Base-by-base conservation (phyloP, 2,797 vertebrate species). In the Buceros bicornis region DNA sequence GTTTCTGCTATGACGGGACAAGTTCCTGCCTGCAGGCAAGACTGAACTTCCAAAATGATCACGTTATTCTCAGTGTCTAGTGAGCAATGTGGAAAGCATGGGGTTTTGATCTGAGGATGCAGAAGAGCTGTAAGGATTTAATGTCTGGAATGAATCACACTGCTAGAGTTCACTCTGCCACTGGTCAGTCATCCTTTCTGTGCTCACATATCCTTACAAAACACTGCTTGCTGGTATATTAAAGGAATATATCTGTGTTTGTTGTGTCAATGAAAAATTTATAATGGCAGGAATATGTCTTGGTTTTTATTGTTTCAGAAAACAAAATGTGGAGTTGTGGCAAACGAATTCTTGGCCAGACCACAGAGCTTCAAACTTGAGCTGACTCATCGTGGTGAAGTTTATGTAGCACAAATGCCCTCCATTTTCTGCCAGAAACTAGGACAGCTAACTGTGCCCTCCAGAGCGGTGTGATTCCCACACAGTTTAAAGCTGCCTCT, bases 31-130 rank as follows among this genome's bases (percentile, higher is more conserved):
- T 95, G 85, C 58, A 92, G 96, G 90, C 18, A 0, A 96, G 89
- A 90, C 86, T 93, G 78, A 96, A 91, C 78, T 91, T 97, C 90
- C 79, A 83, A 84, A 81, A 95, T 60, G 82, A 91, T 93, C 66
- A 31, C 95, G 81, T 91, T 96, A 82, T 82, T 89, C 73, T 76
- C 12, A 0, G 40, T 84, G 64, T 95, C 90, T 95, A 67, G 85
- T 89, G 91, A 97, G 85, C 74, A 96, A 47, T 84, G 76, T 33
- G 66, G 77, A 97, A 96, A 82, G 64, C 72, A 61, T 31, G 62
- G 54, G 71, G 56, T 48, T 95, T 93, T 94, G 80, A 95, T 87
- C 29, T 51, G 66, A 96, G 78, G 71, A 82, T 92, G 54, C 35
- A 45, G 56, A 73, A 93, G 50, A 82, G 73, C 74, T 90, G 33